A percentile compares a stretch with the other conserved stretches of the same genome.
These are phyloP conservation scores for Siderastrea radians DNA, from an alignment of 92 coral and sea anemone species.

Conservation along the genomic window DNA sequence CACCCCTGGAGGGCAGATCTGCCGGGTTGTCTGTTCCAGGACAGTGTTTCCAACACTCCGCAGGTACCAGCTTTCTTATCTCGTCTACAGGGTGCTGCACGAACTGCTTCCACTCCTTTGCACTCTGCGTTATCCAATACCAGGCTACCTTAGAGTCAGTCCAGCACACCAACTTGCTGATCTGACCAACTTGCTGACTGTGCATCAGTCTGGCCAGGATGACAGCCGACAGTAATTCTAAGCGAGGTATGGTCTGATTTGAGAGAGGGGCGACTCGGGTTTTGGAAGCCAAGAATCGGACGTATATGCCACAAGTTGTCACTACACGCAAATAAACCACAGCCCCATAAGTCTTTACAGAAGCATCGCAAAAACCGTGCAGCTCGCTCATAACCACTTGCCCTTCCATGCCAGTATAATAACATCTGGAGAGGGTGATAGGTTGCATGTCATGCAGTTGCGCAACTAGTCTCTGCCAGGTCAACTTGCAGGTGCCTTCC, in stretches of 20 bases:
- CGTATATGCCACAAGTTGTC: not conserved
- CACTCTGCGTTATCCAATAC: slow-evolving; percentile 10
- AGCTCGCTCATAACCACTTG: not conserved
- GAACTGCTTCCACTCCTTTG: slow-evolving; percentile 41
- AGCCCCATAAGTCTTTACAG: slow-evolving; percentile 3
- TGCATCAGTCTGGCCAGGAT: slow-evolving; percentile 24
- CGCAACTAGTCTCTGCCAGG: not conserved
- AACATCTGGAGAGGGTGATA: not conserved
- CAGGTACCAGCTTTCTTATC: slow-evolving; percentile 29
- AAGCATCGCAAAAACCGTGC: slow-evolving; percentile 51
- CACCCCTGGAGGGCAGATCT: slow-evolving; percentile 42
- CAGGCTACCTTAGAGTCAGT: slow-evolving; percentile 19
- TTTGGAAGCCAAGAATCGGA: slow-evolving; percentile 29
- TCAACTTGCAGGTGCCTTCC: not conserved
- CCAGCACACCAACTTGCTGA: slow-evolving; percentile 29
- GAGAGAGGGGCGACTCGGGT: slow-evolving; percentile 32
- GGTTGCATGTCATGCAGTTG: not conserved
- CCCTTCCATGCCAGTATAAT: not conserved
- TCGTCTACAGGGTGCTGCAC: slow-evolving; percentile 37
- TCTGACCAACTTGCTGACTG: not conserved
- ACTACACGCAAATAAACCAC: slow-evolving; percentile 12
- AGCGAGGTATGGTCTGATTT: slow-evolving; percentile 18
- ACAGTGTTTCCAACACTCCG: slow-evolving; percentile 8
- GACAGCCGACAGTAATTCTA: slow-evolving; percentile 29
- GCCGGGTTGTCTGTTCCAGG: slow-evolving; percentile 19